These are phyloP conservation scores for Coccyzus lansbergi DNA, from an alignment of 2,797 vertebrate genomes.

Conservation along the genomic window DNA sequence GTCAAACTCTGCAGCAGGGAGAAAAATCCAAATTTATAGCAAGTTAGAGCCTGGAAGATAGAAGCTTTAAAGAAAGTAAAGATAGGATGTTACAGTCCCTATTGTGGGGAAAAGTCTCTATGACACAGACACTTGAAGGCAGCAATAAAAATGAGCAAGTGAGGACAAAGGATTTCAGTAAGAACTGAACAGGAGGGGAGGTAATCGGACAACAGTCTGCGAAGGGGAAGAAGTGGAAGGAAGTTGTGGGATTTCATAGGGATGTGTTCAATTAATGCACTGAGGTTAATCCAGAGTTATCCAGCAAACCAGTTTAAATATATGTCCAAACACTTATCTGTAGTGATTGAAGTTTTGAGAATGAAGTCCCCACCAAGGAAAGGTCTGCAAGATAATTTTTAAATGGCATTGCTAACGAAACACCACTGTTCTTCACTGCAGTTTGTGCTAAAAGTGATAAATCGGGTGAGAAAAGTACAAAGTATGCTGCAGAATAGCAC, in stretches of 20 bases:
- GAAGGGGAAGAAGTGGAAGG: neutral
- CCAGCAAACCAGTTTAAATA: neutral
- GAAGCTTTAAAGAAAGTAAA: neutral
- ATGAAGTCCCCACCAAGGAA: neutral
- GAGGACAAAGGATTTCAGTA: neutral
- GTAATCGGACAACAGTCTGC: neutral
- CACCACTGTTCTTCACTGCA: neutral
- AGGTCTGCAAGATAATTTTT: neutral
- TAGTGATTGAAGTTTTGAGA: neutral
- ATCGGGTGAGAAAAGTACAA: neutral
- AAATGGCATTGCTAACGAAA: neutral
- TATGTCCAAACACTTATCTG: neutral
- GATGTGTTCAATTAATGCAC: neutral
- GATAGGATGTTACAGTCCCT: accelerated
- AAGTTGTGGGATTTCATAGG: neutral
- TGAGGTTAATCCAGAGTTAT: neutral
- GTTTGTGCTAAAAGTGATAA: neutral
- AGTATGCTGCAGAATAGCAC: neutral
- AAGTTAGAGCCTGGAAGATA: neutral
- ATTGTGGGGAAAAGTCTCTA: neutral
- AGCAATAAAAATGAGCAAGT: neutral
- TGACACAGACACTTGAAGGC: neutral
- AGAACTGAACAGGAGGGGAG: neutral
- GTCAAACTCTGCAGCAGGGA: neutral
- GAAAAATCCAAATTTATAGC: neutral